A percentile compares a stretch with the other conserved stretches of the same genome.
Evolutionary conservation across 2,113 vertebrate species (phyloP).

Genomic region (Brachypteracias leptosomus): DNA sequence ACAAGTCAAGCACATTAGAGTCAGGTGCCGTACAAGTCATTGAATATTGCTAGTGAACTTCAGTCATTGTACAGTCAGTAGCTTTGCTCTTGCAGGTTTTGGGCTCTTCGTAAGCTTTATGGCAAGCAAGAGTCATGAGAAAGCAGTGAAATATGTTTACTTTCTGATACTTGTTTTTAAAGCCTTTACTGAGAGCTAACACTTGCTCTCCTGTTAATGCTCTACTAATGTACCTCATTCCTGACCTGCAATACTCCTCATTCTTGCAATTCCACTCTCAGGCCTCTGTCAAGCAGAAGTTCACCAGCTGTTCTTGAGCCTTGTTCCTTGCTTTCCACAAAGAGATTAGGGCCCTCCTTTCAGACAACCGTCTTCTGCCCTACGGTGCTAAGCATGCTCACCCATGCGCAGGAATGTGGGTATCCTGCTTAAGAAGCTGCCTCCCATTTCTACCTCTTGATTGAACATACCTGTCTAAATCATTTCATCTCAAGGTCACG

Average conservation of each 20-base stretch:
- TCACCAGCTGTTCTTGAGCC: neutral
- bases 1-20: neutral
- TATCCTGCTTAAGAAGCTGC: neutral
- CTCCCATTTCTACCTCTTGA: neutral
- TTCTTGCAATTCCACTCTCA: neutral
- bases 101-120: neutral
- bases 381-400: neutral
- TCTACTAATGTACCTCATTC: neutral
- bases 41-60: neutral
- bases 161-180: neutral
- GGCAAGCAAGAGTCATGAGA: neutral
- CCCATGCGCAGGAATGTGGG: accelerated
- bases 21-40: neutral
- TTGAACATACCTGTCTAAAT: neutral
- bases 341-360: neutral
- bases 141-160: neutral
- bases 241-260: neutral
- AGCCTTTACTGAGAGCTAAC: neutral
- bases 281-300: neutral
- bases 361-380: neutral
- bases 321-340: neutral
- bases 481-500: neutral
- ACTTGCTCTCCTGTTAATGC: neutral
- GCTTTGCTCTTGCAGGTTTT: neutral
- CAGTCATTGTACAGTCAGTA: accelerated